Conservation (phyloP, 2,113 vertebrate genomes). For the Pampusana beccarii region DNA sequence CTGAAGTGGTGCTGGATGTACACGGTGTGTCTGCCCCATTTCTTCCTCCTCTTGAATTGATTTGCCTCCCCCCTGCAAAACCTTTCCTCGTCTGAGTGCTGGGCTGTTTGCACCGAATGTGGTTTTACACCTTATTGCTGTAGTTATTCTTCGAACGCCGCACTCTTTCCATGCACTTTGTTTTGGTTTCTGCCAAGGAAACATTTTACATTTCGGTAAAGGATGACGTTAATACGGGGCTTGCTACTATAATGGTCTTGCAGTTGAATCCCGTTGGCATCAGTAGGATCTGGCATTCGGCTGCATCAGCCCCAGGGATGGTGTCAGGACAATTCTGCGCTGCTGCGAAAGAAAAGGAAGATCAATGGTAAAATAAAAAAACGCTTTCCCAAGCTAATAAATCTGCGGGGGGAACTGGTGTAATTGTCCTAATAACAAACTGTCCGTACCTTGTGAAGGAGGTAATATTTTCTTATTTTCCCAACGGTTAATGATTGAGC, state of each 20-base stretch:
- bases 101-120: background rate
- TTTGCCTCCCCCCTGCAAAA: background rate
- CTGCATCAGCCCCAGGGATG: accelerated
- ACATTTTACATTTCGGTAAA: accelerated
- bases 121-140: background rate
- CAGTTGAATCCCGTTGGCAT: accelerated
- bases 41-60: background rate
- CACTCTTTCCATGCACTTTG: accelerated
- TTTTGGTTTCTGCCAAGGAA: background rate
- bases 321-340: background rate
- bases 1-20: background rate
- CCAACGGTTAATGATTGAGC: background rate
- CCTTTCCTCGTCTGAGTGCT: background rate
- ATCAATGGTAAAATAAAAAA: background rate
- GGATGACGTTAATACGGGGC: background rate
- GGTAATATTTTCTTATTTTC: background rate
- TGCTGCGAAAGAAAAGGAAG: background rate
- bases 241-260: background rate
- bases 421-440: background rate
- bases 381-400: background rate
- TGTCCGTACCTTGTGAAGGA: background rate
- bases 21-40: background rate
- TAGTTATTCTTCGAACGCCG: background rate
- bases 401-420: accelerated
- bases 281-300: background rate